A percentile compares a stretch with the other conserved stretches of the same genome.
Conservation (phyloP, 2,113 vertebrate genomes). For the Bettongia penicillata region DNA sequence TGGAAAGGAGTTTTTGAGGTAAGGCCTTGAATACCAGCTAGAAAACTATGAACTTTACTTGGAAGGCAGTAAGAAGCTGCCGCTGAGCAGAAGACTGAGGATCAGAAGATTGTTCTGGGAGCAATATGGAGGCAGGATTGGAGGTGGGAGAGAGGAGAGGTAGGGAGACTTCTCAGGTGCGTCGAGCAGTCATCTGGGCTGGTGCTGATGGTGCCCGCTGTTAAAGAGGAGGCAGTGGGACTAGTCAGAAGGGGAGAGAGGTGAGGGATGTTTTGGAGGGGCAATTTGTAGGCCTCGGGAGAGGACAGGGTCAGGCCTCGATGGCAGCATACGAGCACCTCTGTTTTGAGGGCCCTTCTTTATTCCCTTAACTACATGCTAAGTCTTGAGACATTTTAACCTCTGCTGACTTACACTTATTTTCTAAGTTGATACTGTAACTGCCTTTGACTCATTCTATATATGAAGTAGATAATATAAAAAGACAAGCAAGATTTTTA, state of each 20-base stretch:
- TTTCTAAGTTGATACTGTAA: neutral
- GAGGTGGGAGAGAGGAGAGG: neutral
- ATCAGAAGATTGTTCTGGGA: neutral
- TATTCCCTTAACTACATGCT: neutral
- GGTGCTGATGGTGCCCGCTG: neutral
- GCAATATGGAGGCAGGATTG: neutral
- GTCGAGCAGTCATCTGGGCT: neutral
- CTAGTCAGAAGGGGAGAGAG: neutral
- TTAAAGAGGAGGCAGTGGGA: neutral
- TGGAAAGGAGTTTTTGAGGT: neutral
- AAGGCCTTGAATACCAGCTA: neutral
- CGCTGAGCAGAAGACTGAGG: neutral
- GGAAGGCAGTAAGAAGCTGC: neutral
- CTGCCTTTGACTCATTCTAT: neutral
- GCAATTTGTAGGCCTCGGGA: neutral
- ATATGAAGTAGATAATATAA: neutral
- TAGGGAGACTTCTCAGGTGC: neutral
- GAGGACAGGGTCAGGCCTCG: neutral
- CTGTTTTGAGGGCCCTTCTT: neutral
- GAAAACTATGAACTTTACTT: neutral
- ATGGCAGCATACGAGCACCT: neutral
- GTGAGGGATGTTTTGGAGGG: neutral
- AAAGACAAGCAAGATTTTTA: slow-evolving; percentile 46
- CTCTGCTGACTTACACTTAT: neutral
- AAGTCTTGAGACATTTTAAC: neutral